These are phyloP conservation scores for Melanostigma gelatinosum DNA, from an alignment of 2,113 vertebrate species.

Conservation along the genomic window DNA sequence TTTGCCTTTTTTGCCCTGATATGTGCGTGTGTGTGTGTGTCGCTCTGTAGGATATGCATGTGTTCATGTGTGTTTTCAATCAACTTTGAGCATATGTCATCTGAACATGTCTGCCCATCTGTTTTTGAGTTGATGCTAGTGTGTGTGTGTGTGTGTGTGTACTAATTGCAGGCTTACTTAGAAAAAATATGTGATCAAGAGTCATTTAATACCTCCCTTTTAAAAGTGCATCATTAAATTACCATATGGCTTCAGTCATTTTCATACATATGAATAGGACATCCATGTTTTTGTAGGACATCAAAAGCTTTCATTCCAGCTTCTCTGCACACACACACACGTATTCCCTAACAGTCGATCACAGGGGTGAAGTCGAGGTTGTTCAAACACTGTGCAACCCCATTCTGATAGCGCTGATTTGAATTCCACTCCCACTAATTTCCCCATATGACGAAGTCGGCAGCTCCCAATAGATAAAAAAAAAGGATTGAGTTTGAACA, in stretches of 20 bases:
- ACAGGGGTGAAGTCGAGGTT: slow-evolving; percentile 64
- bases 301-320: slow-evolving; percentile 63
- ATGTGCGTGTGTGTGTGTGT: neutral
- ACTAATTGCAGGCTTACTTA: slow-evolving; percentile 41
- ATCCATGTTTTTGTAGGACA: slow-evolving; percentile 63
- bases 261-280: slow-evolving; percentile 57
- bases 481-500: slow-evolving; percentile 68
- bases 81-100: slow-evolving; percentile 24
- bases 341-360: slow-evolving; percentile 67
- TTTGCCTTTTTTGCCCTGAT: neutral
- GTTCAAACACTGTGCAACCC: slow-evolving; percentile 61
- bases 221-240: slow-evolving; percentile 69
- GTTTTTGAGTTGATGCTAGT: neutral
- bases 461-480: slow-evolving; percentile 74
- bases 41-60: neutral
- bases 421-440: slow-evolving; percentile 75
- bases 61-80: slow-evolving; percentile 20
- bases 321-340: slow-evolving; percentile 42
- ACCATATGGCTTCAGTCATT: slow-evolving; percentile 60
- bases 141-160: neutral
- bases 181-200: slow-evolving; percentile 58
- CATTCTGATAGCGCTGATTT: slow-evolving; percentile 72
- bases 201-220: slow-evolving; percentile 60
- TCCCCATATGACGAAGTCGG: slow-evolving; percentile 60
- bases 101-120: slow-evolving; percentile 24